Base-by-base conservation (phyloP, 2,888 invertebrate genomes). In the Spodoptera exigua region DNA sequence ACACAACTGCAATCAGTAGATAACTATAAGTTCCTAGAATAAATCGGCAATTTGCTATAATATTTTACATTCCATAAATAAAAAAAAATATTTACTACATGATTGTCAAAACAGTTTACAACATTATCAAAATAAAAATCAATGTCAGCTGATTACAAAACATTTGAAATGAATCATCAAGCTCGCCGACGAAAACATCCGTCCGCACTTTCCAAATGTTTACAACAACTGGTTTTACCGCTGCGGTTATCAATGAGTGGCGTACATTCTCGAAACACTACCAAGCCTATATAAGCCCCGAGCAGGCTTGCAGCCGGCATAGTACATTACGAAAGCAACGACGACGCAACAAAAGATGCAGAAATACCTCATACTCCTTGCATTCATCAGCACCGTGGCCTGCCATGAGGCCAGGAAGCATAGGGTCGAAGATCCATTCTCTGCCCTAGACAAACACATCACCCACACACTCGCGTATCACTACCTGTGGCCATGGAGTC, bases 401-500 rank as follows among this genome's bases (percentile, higher is more conserved):
- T 83, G 88, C 67, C 83, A 86, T 57, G 80, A 89, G 47, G 69
- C 75, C 27, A 85, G 78, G 61, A 81, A 79, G 48, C 85, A 84
- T 62, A 76, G 75, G 45, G 74, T 83, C 17, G 88, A 88, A 21
- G 92, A 92, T 56, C 92, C 92, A 1, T 91, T 93, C 72, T 78
- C 87, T 0, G 82, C 86, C 1, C 72, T 93, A 51, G 93, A 94
- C 67, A 80, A 83, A 13, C 93, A 92, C 32, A 76, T 93, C 37
- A 85, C 89, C 3, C 90, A 93, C 78, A 83, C 88, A 36, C 81
- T 92, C 14, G 84, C 89, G 0, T 88, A 89, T 79, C 89, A 90
- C 77, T 89, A 91, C 70, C 82, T 93, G 43, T 92, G 92, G 93
- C 92, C 93, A 3, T 94, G 93, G 93, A 90, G 86, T 64, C 90